Evolutionary conservation across 53 echinoderm and acorn worm species (phyloP), one percentile per base, ranked within the genome.

Genomic region (Actinopyga echinites): DNA sequence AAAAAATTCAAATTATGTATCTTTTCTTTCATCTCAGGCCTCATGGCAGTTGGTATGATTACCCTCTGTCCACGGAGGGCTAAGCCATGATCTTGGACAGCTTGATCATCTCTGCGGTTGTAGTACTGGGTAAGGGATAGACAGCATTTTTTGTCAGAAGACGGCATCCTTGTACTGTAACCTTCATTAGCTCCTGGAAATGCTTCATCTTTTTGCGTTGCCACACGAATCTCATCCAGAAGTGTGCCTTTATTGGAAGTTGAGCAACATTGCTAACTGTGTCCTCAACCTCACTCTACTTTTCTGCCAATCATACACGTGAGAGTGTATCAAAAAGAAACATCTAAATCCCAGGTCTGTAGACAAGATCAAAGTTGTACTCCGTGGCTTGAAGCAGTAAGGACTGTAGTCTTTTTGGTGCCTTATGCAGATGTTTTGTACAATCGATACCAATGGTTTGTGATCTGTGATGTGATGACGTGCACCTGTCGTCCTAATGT

Each of bases 381-480:
- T 71, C 71, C 35, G 85, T 80, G 15, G 85, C 65, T 3, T 67
- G 85, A 1, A 89, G 69, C 25, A 89, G 84, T 84, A 89, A 79
- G 6, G 84, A 78, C 55, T 89, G 82, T 26, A 85, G 81, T 23
- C 75, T 85, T 89, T 8, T 75, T 78, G 5, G 90, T 82, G 40
- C 85, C 81, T 71, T 80, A 45, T 10, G 85, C 75, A 19, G 86
- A 64, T 55, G 86, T 90, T 90, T 65, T 90, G 86, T 20, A 74
- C 65, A 26, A 86, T 90, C 74, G 83, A 56, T 56, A 86, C 86
- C 0, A 90, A 68, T 66, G 90, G 90, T 55, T 90, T 90, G 77
- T 90, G 86, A 82, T 90, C 86, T 30, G 86, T 90, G 21, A n/a
- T n/a, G n/a, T n/a, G n/a, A 86, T 54, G 0, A 86, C 83, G 1